Evolutionary conservation across 2,113 vertebrate genomes (phyloP), one percentile per base, ranked within the genome.

Genomic region (Alouatta palliata): DNA sequence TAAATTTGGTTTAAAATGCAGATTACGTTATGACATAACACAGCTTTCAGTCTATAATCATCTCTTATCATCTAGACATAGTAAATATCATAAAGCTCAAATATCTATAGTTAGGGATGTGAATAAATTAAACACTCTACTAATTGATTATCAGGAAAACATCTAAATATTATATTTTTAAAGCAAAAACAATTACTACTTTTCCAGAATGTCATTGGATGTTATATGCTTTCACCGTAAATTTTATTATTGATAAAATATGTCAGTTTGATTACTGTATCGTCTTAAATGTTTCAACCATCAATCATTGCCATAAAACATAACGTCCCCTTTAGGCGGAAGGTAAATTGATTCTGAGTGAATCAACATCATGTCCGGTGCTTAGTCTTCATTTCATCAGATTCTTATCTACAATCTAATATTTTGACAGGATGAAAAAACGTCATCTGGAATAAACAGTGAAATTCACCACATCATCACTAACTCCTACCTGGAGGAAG

Each of bases 91-190:
- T 47, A 43, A 12, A 82, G 6, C 4, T 95, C 17, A 54, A 37
- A 27, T 52, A 75, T 25, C 5, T 27, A 49, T 30, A 27, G 10
- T 37, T 79, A 85, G 12, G 76, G 19, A 83, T 35, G 43, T n/a
- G 56, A 92, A 77, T 21, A 52, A 52, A 77, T 43, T 7, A 85
- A 64, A 92, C 66, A 12, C 4, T 47, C 58, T 47, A 40, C 25
- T 94, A 45, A 13, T 61, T 86, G 30, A 87, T 61, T 54, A 82
- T 76, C 8, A 49, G 23, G 12, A 70, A 85, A 61, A 5, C 4
- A 54, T 95, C 10, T 89, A 77, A 40, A 73, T 89, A 83, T 47
- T 81, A 85, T 40, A 32, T 43, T 43, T 73, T 43, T 75, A 75
- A 75, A 13, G 37, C 13, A 5, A 13, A 40, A 75, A 3, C 23